Evolutionary conservation across 2,888 invertebrate species (phyloP).

Genomic region (Nemotelus pantherinus): DNA sequence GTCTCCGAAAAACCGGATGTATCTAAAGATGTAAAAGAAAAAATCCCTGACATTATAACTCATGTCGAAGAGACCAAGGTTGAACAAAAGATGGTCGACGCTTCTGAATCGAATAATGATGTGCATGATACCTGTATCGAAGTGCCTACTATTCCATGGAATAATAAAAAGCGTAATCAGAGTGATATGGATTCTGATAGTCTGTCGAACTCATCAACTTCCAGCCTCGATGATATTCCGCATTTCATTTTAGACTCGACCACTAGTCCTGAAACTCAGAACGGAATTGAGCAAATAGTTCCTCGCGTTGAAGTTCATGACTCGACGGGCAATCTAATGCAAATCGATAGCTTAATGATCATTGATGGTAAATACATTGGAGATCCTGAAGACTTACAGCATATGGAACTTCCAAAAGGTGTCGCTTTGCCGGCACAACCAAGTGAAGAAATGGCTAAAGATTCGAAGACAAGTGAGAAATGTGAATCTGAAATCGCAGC

Average conservation of each 20-base stretch:
- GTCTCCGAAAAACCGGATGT: slow-evolving; percentile 58
- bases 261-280: slow-evolving; percentile 65
- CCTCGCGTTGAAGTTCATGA: slow-evolving; percentile 80
- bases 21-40: slow-evolving; percentile 61
- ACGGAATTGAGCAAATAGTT: slow-evolving; percentile 61
- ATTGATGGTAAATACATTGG: slow-evolving; percentile 65
- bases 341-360: slow-evolving; percentile 70
- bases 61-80: slow-evolving; percentile 57
- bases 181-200: slow-evolving; percentile 70
- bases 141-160: slow-evolving; percentile 68
- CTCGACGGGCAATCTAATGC: slow-evolving; percentile 74
- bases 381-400: slow-evolving; percentile 64
- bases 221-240: slow-evolving; percentile 64
- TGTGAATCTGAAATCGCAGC: not conserved
- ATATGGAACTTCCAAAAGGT: slow-evolving; percentile 63
- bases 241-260: slow-evolving; percentile 65
- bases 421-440: not conserved
- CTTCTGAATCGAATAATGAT: slow-evolving; percentile 54
- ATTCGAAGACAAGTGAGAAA: not conserved
- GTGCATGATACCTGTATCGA: slow-evolving; percentile 72
- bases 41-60: slow-evolving; percentile 62
- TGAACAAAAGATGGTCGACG: not conserved
- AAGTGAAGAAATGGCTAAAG: slow-evolving; percentile 1
- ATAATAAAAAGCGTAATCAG: slow-evolving; percentile 62
- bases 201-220: slow-evolving; percentile 65